Evolutionary conservation across 2,113 vertebrate species (phyloP), one percentile per base, ranked within the genome.

Genomic region (Alces alces): DNA sequence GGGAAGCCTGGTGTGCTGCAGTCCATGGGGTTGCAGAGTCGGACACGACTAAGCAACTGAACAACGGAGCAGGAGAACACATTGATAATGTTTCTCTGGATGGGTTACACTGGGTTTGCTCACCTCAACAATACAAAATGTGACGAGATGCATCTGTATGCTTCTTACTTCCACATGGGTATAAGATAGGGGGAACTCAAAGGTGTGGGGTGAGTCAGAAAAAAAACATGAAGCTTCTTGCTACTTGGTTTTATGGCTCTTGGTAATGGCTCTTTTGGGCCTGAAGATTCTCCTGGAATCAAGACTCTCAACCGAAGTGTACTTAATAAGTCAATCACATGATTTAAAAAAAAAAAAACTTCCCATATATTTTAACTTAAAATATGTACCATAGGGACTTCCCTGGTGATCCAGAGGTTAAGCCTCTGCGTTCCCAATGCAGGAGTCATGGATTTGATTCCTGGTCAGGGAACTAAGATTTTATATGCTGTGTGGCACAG

Each of bases 281-380:
- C 33, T 73, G 30, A 92, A 92, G 36, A 8, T 8, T 89, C 57
- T 92, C 30, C 6, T 86, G 80, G 58, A 97, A 95, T 70, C 60
- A 97, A 92, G 50, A 95, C 28, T 47, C n/a, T 66, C 39, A 47
- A 83, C 84, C 55, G 66, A 39, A 92, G 19, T 70, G 7, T 23
- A 76, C 57, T 91, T 94, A 58, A 76, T 83, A 93, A 84, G 15
- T 87, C 21, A 80, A 85, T 39, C 19, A 70, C 39, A 17, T 36
- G 47, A 78, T 70, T 14, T 2, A 11, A 11, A 36, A 61, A 64
- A 36, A 61, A 64, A 45, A 57, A 43, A 45, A 50, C 25, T 55
- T 83, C 23, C 7, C 82, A 86, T 82, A 55, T 90, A 90, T 43
- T 89, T 76, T 86, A 95, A 82, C 27, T 89, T 89, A 94, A 95